phyloP scores from a whole-genome alignment of 2,797 vertebrate species.

The Cirrhinus molitorella region DNA sequence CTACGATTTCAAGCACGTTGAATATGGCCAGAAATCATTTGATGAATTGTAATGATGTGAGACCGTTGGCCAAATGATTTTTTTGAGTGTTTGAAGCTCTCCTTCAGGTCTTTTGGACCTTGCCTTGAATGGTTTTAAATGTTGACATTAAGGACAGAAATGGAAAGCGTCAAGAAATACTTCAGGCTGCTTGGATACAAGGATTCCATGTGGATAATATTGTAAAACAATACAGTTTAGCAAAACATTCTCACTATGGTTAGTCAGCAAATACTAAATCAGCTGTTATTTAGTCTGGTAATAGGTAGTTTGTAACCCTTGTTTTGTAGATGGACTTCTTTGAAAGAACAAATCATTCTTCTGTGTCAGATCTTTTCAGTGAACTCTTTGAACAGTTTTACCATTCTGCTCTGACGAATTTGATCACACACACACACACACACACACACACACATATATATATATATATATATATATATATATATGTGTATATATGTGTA shows the following conservation, averaged over 20 bases:
- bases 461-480: too few relatives aligned
- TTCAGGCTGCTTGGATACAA: not conserved
- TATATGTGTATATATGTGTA: too few relatives aligned
- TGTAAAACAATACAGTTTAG: not conserved
- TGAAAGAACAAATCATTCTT: not conserved
- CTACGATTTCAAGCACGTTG: not conserved
- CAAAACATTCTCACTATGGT: slow-evolving; percentile 1
- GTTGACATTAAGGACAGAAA: not conserved
- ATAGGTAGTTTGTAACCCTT: not conserved
- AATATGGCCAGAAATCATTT: not conserved
- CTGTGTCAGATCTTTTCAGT: not conserved
- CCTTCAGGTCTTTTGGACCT: slow-evolving; percentile 26
- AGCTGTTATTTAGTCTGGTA: not conserved
- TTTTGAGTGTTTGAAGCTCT: slow-evolving; percentile 15
- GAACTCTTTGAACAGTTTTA: not conserved
- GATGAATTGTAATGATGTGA: slow-evolving; percentile 37
- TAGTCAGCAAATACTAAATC: not conserved
- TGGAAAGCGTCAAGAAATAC: slow-evolving; percentile 2
- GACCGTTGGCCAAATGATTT: slow-evolving; percentile 30
- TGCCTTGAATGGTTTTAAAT: not conserved
- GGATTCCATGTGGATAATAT: not conserved
- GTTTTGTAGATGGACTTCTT: not conserved
- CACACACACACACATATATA: too few relatives aligned
- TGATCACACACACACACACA: too few relatives aligned
- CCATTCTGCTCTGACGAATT: too few relatives aligned